Evolutionary conservation across 1,140 invertebrate species (phyloP).

Genomic region (Pectinophora gossypiella): DNA sequence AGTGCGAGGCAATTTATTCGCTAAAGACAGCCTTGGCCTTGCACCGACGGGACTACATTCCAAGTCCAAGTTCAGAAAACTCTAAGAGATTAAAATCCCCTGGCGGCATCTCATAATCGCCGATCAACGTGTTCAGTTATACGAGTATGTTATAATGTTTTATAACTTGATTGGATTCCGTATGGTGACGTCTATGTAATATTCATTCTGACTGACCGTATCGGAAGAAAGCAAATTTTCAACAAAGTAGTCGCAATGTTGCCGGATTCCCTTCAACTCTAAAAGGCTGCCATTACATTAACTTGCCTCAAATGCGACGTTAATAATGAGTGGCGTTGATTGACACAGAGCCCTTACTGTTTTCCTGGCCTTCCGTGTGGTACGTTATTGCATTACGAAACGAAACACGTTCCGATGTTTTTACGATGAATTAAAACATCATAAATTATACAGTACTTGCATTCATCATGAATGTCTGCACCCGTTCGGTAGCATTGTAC

Average conservation of each 20-base stretch:
- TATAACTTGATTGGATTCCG: conserved; percentile 3
- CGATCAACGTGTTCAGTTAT: neutral
- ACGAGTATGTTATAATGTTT: conserved; percentile 7
- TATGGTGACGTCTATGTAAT: neutral
- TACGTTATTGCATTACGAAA: conserved; percentile 5
- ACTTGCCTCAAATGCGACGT: neutral
- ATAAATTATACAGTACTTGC: conserved; percentile 42
- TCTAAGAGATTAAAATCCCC: conserved; percentile 47
- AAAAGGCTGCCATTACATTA: neutral
- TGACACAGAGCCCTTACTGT: neutral
- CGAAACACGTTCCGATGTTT: conserved; percentile 17
- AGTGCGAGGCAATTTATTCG: conserved; percentile 59
- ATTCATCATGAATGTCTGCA: conserved; percentile 29
- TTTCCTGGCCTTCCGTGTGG: neutral
- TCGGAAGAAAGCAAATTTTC: neutral
- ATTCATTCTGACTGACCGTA: neutral
- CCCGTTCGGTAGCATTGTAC: conserved; percentile 31
- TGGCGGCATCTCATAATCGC: conserved; percentile 26
- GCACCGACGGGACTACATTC: conserved; percentile 53
- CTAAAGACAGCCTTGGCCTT: conserved; percentile 53
- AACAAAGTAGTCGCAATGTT: neutral
- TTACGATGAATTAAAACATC: conserved; percentile 48
- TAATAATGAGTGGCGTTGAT: neutral
- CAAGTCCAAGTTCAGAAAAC: conserved; percentile 41
- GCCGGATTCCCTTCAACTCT: neutral